These are phyloP conservation scores for rat (Rattus norvegicus) DNA, from an alignment of 2,113 vertebrate genomes.

Conservation along the genomic window DNA sequence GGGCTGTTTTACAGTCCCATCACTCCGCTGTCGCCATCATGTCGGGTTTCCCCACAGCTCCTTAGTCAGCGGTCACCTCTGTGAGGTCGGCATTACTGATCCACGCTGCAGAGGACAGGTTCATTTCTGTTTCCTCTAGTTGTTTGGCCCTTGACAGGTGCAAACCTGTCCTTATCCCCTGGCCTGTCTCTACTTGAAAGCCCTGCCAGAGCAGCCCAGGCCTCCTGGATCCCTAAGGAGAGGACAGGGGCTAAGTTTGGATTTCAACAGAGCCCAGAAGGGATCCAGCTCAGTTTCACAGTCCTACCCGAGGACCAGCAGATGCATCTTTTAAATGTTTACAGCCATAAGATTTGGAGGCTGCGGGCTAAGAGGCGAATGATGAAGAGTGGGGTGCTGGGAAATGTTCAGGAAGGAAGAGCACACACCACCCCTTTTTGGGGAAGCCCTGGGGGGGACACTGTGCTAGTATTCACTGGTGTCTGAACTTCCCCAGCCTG, in stretches of 20 bases:
- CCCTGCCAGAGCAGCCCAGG: not conserved
- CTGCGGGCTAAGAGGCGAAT: not conserved
- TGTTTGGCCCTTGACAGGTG: not conserved
- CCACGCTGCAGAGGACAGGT: not conserved
- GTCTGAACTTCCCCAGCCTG: not conserved
- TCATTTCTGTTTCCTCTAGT: conserved; percentile 49
- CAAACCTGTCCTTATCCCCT: not conserved
- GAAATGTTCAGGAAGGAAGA: not conserved
- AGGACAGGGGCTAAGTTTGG: conserved; percentile 5
- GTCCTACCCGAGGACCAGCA: not conserved
- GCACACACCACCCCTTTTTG: not conserved
- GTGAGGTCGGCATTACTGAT: not conserved
- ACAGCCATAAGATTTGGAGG: not conserved
- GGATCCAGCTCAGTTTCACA: not conserved
- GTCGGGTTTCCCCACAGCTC: conserved; percentile 32
- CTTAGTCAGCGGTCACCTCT: not conserved
- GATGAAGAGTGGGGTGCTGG: not conserved
- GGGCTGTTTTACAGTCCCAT: not conserved
- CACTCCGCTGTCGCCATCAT: not conserved
- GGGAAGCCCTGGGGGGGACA: not conserved
- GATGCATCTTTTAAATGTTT: not conserved
- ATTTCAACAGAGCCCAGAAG: not conserved
- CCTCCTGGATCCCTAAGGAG: not conserved
- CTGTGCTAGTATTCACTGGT: too few species aligned
- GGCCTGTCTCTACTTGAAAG: not conserved